A percentile compares a stretch with the other conserved stretches of the same genome.
These are phyloP conservation scores for Urocolius indicus DNA, from an alignment of 2,113 vertebrate genomes.

Conservation along the genomic window DNA sequence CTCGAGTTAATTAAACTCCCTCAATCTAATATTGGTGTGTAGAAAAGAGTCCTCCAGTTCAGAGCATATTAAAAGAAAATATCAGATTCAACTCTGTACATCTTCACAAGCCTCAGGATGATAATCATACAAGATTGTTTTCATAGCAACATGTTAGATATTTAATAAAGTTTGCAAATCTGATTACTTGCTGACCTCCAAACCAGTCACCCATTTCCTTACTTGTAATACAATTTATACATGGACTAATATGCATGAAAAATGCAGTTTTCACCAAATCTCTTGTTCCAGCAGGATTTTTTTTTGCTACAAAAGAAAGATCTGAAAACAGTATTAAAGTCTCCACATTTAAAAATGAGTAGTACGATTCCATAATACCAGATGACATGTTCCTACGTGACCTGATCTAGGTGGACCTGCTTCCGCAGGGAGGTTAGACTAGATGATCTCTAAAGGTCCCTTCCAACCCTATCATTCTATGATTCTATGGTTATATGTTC, in stretches of 20 bases:
- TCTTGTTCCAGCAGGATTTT: neutral
- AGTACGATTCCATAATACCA: neutral
- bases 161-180: slow-evolving; percentile 40
- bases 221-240: neutral
- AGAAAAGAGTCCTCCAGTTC: neutral
- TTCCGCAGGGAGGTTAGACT: too few species aligned
- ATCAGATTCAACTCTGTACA: neutral
- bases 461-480: too few species aligned
- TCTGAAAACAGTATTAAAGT: neutral
- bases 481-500: neutral
- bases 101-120: neutral
- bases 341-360: neutral
- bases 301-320: neutral
- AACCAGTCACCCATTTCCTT: neutral
- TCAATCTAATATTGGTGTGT: slow-evolving; percentile 25
- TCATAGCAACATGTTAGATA: neutral
- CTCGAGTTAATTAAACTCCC: slow-evolving; percentile 60
- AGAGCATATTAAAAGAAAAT: neutral
- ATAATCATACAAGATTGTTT: slow-evolving; percentile 22
- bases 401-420: too few species aligned
- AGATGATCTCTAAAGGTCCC: too few species aligned
- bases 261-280: neutral
- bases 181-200: slow-evolving; percentile 13
- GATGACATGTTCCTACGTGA: too few species aligned
- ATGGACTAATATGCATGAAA: neutral